These are phyloP conservation scores for Mnemiopsis leidyi DNA, from an alignment of 37 sponge, comb jelly and placozoan genomes.

Conservation along the genomic window DNA sequence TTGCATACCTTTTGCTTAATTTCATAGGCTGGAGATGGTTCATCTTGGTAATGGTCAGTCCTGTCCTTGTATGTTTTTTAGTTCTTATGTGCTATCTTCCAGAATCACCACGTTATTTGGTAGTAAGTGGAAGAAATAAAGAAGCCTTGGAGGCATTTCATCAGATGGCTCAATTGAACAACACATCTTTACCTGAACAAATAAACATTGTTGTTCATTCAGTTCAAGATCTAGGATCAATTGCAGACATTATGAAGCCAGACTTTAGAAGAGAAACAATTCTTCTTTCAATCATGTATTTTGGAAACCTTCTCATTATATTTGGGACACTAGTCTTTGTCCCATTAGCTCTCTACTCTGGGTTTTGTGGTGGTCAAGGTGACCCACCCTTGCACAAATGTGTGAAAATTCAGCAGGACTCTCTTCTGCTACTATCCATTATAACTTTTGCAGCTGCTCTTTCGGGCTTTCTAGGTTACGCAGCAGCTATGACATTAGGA, in stretches of 20 bases:
- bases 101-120: neutral
- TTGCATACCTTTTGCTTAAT: neutral
- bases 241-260: neutral
- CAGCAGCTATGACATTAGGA: neutral
- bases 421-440: neutral
- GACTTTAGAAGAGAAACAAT: constrained; percentile 10
- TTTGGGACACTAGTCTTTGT: constrained; percentile 14
- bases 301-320: neutral
- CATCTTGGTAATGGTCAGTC: neutral
- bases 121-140: neutral
- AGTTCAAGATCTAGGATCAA: neutral
- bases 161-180: neutral
- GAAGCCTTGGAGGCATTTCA: neutral
- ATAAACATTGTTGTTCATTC: neutral
- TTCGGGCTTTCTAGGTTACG: neutral
- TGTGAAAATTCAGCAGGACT: neutral
- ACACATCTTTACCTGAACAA: neutral
- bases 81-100: neutral
- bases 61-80: neutral
- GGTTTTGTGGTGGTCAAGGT: neutral
- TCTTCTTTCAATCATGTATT: neutral
- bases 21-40: constrained; percentile 26
- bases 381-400: neutral
- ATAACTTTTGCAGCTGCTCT: neutral
- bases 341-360: constrained; percentile 30